Base-by-base conservation (phyloP, 2,888 invertebrate genomes). In the Stenolophus ochropezus region DNA sequence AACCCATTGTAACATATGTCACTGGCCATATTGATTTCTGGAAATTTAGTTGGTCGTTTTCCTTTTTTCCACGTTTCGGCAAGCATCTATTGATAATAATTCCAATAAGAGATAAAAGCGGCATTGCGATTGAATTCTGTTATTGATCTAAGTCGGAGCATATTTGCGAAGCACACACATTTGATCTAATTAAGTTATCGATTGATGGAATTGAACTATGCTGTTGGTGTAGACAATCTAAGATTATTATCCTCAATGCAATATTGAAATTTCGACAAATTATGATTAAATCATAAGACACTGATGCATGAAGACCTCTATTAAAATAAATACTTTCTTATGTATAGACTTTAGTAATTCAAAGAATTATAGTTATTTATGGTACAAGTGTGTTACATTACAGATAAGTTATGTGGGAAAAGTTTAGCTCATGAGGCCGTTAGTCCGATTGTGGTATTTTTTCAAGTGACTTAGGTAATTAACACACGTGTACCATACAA, bases 1-100 rank as follows among this genome's bases (percentile, higher is more conserved):
- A 33, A 21, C 27, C 65, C 65, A 65, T 65, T 65, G 65, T 69
- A 69, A 69, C 65, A 69, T 33, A 69, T 69, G 65, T 69, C 65
- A 69, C 65, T 8, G 18, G 18, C 27, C 65, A 33, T 69, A 69
- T 69, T 69, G 65, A 69, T 69, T 33, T 1, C 18, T 33, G 18
- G 11, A 33, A 33, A 56, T 56, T 56, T 56, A 56, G 56, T 20
- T 16, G 51, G 51, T 56, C 21, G 11, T 18, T 56, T 56, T 69
- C 27, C 33, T 21, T 33, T 25, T 69, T 69, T 33, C 33, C 8
- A 33, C 27, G 16, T 16, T 27, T 65, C 18, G 6, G 33, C n/a
- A 33, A 33, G 18, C 65, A 33, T 69, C 65, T 69, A 69, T 69
- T 69, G 65, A 69, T 18, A 69, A 69, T 69, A 33, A 69, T 69